phyloP scores from a whole-genome alignment of 1,140 invertebrate genomes.

The Sipha flava region DNA sequence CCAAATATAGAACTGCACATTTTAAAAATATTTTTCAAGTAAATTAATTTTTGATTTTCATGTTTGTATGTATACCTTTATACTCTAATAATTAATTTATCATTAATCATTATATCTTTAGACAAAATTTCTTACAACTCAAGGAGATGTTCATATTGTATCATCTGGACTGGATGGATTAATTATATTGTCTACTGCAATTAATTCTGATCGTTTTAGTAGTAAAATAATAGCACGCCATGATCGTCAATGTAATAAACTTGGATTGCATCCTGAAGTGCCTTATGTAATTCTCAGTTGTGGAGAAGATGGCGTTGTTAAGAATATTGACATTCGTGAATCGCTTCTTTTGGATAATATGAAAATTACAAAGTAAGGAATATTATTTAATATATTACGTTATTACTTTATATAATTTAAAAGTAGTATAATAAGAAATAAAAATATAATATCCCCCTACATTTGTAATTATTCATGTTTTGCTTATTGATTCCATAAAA shows the following conservation, averaged over 20 bases:
- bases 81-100: neutral
- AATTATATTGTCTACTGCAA: slow-evolving; percentile 54
- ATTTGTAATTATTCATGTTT: no score
- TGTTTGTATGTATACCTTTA: neutral
- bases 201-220: slow-evolving; percentile 47
- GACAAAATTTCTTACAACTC: slow-evolving; percentile 59
- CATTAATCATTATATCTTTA: slow-evolving; percentile 41
- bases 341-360: slow-evolving; percentile 40
- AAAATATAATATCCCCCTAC: no score
- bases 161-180: slow-evolving; percentile 84
- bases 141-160: slow-evolving; percentile 71
- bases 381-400: no score
- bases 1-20: slow-evolving; percentile 69
- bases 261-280: slow-evolving; percentile 61
- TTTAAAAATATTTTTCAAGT: slow-evolving; percentile 84
- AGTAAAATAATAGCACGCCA: slow-evolving; percentile 61
- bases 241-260: slow-evolving; percentile 65
- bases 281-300: slow-evolving; percentile 73
- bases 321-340: slow-evolving; percentile 71
- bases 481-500: no score
- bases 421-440: no score
- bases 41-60: slow-evolving; percentile 35
- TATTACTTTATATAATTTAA: no score
- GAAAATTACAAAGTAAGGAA: neutral
- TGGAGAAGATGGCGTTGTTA: slow-evolving; percentile 78